phyloP scores from a whole-genome alignment of 2,797 vertebrate species.

The Muscicapa striata region DNA sequence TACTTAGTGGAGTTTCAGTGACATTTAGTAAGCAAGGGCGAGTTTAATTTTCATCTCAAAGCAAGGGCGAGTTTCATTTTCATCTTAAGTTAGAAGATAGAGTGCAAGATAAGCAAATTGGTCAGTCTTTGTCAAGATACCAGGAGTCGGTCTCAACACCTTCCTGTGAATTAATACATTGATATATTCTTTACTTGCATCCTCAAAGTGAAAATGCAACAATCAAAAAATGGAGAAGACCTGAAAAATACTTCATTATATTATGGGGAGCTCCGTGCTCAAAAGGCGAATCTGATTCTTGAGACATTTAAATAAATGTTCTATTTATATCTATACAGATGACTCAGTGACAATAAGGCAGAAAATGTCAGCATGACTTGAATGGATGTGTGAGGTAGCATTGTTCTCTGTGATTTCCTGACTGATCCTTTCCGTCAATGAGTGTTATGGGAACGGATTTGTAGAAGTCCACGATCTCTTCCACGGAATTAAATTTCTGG shows the following conservation, averaged over 20 bases:
- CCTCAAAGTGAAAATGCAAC: neutral
- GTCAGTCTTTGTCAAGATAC: accelerated
- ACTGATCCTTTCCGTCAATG: slow-evolving; percentile 81
- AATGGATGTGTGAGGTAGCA: slow-evolving; percentile 81
- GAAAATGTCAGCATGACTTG: neutral
- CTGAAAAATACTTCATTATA: neutral
- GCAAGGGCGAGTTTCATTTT: neutral
- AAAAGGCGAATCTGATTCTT: neutral
- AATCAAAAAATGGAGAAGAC: neutral
- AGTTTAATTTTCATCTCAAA: neutral
- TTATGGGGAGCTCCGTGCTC: neutral
- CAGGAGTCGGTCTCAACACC: neutral
- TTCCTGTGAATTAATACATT: neutral
- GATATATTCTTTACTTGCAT: neutral
- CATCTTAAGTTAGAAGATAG: neutral
- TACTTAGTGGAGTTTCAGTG: neutral
- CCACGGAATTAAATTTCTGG: slow-evolving; percentile 87
- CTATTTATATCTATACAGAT: neutral
- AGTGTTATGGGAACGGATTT: slow-evolving; percentile 84
- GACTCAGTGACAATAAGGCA: neutral
- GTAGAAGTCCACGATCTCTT: slow-evolving; percentile 89
- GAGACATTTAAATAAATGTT: neutral
- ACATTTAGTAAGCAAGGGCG: neutral
- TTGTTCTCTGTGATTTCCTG: slow-evolving; percentile 71
- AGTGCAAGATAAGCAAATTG: neutral